phyloP scores from a whole-genome alignment of 2,888 invertebrate species.

The Agapetus fuscipes region DNA sequence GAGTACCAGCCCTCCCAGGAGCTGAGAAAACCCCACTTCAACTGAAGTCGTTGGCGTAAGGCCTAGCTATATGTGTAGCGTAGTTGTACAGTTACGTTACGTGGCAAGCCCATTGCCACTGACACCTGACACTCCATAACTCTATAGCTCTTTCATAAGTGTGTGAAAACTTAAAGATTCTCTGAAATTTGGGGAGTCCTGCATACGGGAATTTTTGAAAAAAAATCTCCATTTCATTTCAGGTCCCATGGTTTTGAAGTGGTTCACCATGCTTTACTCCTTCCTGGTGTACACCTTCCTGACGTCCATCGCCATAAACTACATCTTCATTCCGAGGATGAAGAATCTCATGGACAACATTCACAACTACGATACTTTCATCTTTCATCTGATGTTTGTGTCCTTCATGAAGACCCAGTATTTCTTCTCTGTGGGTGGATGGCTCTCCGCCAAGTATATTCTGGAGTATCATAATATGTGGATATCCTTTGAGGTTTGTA shows the following conservation, averaged over 20 bases:
- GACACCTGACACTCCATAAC: no score
- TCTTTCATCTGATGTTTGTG: constrained; percentile 16
- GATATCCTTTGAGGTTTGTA: constrained; percentile 15
- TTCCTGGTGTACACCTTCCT: constrained; percentile 5
- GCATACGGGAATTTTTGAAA: no score
- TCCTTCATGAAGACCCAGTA: constrained; percentile 16
- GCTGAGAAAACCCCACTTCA: no score
- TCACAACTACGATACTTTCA: constrained; percentile 13
- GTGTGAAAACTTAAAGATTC: no score
- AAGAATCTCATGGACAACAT: constrained; percentile 8
- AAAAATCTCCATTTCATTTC: no score
- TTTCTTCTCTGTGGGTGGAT: constrained; percentile 14
- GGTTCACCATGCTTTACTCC: constrained; percentile 10
- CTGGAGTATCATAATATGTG: constrained; percentile 11
- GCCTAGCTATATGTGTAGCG: no score
- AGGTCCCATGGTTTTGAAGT: constrained; percentile 12
- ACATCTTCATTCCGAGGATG: constrained; percentile 6
- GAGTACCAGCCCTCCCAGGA: no score
- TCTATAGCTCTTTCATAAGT: no score
- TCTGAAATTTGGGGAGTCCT: no score
- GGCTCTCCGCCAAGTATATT: constrained; percentile 11
- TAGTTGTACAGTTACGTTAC: no score
- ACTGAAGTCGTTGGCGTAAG: no score
- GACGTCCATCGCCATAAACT: constrained; percentile 5
- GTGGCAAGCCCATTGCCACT: no score